phyloP scores from a whole-genome alignment of 1,140 invertebrate genomes.

The Pogonus chalceus region DNA sequence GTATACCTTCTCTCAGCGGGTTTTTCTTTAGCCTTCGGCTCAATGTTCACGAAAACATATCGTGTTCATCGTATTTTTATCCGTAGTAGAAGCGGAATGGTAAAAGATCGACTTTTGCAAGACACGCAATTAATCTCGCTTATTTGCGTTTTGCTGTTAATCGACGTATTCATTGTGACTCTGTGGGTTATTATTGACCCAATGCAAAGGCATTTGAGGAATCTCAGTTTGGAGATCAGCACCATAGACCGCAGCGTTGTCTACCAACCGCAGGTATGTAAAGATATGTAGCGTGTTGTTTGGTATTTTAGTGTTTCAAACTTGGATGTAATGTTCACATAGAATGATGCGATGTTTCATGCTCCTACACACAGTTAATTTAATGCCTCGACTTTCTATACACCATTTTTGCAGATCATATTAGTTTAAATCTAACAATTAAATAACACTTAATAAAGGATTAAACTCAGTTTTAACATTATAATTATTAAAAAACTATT shows the following conservation, averaged over 20 bases:
- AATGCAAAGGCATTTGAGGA: constrained; percentile 71
- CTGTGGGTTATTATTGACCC: constrained; percentile 74
- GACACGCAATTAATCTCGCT: constrained; percentile 74
- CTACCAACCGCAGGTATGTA: constrained; percentile 72
- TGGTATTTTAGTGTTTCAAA: too few relatives aligned
- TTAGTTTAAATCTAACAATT: too few relatives aligned
- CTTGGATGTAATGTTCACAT: too few relatives aligned
- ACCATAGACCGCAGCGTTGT: constrained; percentile 65
- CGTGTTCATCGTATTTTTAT: constrained; percentile 79
- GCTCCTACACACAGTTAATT: too few relatives aligned
- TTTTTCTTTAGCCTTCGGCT: constrained; percentile 78
- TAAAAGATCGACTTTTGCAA: constrained; percentile 63
- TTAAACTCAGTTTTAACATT: too few relatives aligned
- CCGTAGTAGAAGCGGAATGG: constrained; percentile 21
- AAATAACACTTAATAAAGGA: too few relatives aligned
- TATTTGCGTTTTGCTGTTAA: constrained; percentile 63
- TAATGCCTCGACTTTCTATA: too few relatives aligned
- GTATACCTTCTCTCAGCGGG: constrained; percentile 79
- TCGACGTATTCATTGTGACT: constrained; percentile 68
- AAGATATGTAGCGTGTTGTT: too few relatives aligned
- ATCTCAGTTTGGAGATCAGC: constrained; percentile 72
- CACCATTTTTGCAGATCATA: too few relatives aligned
- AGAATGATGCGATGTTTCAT: too few relatives aligned
- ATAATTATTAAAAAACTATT: too few relatives aligned
- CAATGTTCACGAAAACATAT: constrained; percentile 85